Base-by-base conservation (phyloP, 1,140 invertebrate genomes). In the Acromyrmex charruanus region DNA sequence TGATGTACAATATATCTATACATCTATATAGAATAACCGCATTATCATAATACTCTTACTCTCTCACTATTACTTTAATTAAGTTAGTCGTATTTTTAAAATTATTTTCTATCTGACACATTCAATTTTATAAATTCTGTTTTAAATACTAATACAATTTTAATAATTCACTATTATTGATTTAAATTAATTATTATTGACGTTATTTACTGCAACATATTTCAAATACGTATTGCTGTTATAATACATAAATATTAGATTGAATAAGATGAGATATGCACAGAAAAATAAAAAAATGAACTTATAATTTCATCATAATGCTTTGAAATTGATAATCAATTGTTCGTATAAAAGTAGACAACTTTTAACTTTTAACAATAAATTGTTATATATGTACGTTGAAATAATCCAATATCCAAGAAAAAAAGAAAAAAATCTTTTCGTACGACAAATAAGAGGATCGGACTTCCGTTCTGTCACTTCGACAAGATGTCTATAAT, bases 401-500 rank as follows among this genome's bases (percentile, higher is more conserved):
- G 14, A 44, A 18, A 63, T 84, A 90, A 90, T 74, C 35, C 31
- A 25, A 59, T 85, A 74, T 44, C 21, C 9, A 51, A 58, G 51
- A 59, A 82, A 68, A 59, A 51, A 68, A 61, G 58, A 61, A 88
- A 84, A 86, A 77, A 79, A 88, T 84, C 53, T 59, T 63, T 21
- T 86, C 10, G 61, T 79, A 79, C n/a, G 25, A 31, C 6, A 51
- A 51, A 16, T 5, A 53, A 35, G 10, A 66, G 21, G 3, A 6
- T 3, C 1, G 7, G 63, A 59, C 14, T 69, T 31, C 18, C 53
- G 16, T 77, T 35, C 31, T 44, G 31, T 12, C 14, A 69, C 7
- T 71, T 79, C 55, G 79, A 68, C 61, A 61, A 31, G 53, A 87
- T 35, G 59, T 72, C 51, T 55, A 88, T 81, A 90, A 90, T 90